Evolutionary conservation across 2,888 invertebrate genomes (phyloP).

Genomic region (Drosophila subquinaria): DNA sequence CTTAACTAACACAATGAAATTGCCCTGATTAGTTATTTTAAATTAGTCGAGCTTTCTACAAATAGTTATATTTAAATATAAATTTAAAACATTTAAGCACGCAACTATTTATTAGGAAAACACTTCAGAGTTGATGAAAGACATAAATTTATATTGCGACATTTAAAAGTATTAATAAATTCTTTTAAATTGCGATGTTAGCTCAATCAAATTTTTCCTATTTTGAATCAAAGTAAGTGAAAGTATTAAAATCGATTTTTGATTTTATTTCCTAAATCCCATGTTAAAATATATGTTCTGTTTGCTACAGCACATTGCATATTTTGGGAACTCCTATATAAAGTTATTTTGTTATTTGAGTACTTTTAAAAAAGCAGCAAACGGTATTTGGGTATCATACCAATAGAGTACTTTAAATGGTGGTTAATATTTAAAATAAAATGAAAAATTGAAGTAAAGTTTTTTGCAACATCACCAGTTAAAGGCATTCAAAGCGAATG

Average conservation of each 20-base stretch:
- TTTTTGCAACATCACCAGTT: not conserved
- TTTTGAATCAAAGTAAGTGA: no score
- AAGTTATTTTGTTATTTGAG: not conserved
- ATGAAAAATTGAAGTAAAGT: not conserved
- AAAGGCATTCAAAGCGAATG: constrained; percentile 33
- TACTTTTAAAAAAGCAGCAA: not conserved
- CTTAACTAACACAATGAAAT: not conserved
- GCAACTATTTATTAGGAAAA: not conserved
- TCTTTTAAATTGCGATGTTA: no score
- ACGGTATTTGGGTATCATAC: not conserved
- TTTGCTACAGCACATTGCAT: no score
- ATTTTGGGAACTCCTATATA: not conserved
- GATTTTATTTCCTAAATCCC: no score
- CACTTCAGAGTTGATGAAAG: not conserved
- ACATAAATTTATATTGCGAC: no score
- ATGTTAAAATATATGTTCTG: no score
- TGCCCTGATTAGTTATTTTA: not conserved
- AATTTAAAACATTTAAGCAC: not conserved
- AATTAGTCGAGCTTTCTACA: not conserved
- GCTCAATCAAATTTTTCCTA: no score
- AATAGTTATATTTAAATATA: not conserved
- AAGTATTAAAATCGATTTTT: no score
- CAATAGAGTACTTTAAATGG: not conserved
- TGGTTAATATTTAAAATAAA: not conserved
- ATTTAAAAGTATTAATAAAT: no score